Percentiles rank a stretch among this genome's conserved stretches.
These are phyloP conservation scores for Pipistrellus pipistrellus DNA, from an alignment of 2,797 vertebrate genomes.

Conservation along the genomic window DNA sequence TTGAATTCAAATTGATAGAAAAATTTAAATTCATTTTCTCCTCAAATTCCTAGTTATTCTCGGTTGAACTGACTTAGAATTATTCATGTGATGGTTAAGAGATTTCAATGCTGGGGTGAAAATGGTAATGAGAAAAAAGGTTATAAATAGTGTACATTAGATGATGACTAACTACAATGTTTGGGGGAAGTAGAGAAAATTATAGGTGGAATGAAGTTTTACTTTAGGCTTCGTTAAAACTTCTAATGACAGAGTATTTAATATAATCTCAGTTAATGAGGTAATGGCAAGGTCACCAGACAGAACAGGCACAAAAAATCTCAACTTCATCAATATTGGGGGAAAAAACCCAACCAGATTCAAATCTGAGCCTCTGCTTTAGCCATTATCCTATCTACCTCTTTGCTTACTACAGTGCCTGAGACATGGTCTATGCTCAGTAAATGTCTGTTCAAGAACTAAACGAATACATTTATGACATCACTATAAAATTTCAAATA, in stretches of 20 bases:
- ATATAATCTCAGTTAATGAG: slow-evolving; percentile 45
- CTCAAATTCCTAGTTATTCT: slow-evolving; percentile 59
- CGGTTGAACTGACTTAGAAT: slow-evolving; percentile 45
- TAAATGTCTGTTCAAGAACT: background rate
- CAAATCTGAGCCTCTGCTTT: background rate
- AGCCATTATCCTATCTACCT: accelerated
- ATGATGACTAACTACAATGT: background rate
- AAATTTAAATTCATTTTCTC: slow-evolving; percentile 54
- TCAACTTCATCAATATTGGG: background rate
- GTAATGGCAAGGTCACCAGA: background rate
- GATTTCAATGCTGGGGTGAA: slow-evolving; percentile 33
- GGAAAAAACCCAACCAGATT: background rate
- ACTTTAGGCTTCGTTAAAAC: slow-evolving; percentile 32
- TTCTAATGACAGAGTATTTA: slow-evolving; percentile 51
- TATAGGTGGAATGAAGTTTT: slow-evolving; percentile 3
- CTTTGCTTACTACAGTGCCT: background rate
- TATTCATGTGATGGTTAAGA: slow-evolving; percentile 49
- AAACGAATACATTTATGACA: background rate
- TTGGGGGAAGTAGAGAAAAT: slow-evolving; percentile 21
- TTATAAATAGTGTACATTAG: slow-evolving; percentile 50
- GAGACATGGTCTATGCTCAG: background rate
- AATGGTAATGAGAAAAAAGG: slow-evolving; percentile 63
- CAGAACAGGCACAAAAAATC: background rate
- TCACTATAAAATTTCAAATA: background rate
- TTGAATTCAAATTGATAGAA: slow-evolving; percentile 10